Base-by-base conservation (phyloP, 2,113 vertebrate species). In the Cololabis saira region DNA sequence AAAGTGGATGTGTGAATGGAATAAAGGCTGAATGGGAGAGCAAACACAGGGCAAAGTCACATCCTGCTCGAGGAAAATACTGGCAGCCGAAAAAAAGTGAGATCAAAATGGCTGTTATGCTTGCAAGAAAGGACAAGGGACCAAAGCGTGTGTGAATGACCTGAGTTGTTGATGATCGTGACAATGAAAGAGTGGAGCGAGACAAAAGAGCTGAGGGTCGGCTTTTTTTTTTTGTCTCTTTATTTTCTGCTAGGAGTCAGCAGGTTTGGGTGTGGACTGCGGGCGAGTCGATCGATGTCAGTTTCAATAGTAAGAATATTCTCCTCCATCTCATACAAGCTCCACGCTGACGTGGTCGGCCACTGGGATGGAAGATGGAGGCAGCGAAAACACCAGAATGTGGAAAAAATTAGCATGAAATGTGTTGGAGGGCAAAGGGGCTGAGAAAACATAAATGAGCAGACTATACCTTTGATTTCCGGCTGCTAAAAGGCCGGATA, bases 291-390 rank as follows among this genome's bases (percentile, higher is more conserved):
- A 93, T 93, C 90, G 86, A 93, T 93, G 86, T 11, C 27, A 76
- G 78, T 89, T 91, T 88, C 90, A 83, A 70, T 57, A 81, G 87
- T 78, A 76, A 71, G 80, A 89, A 82, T 73, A 77, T 62, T 69
- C 78, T 84, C 80, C 56, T 93, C 81, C 87, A 87, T 90, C 90
- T 90, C 84, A 91, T 87, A 90, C 90, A 90, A 70, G 16, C 14
- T 40, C 57, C 64, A 40, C 22, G 60, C 66, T 21, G 73, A 68
- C 1, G 45, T 76, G 80, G 86, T 81, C 60, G 84, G 87, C 71
- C 63, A 80, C 42, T 21, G 69, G 67, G 78, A 57, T 59, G 54
- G 50, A 53, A 16, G 59, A 75, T 61, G 62, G 62, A 51, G 62
- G 65, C 47, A 41, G 78, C 12, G n/a, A 55, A 77, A 76, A 61